Conservation (phyloP, 2,888 invertebrate genomes). For the Brachycybe producta region DNA sequence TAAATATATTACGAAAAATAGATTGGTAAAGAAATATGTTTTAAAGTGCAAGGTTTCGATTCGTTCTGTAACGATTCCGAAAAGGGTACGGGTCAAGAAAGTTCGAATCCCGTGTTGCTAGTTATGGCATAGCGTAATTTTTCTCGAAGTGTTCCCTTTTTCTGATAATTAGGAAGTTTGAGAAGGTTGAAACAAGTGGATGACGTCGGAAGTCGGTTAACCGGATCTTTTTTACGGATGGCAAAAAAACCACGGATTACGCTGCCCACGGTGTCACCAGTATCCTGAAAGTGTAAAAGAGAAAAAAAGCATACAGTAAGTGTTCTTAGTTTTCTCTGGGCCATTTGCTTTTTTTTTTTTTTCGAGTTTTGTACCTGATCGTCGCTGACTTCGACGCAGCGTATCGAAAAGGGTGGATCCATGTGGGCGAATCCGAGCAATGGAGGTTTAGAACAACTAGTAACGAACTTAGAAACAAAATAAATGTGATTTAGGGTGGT, state of each 20-base stretch:
- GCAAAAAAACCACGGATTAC: conserved; percentile 97
- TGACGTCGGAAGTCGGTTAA: conserved; percentile 91
- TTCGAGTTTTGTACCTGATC: conserved; percentile 43
- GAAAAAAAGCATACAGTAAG: conserved; percentile 42
- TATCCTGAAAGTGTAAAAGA: conserved; percentile 35
- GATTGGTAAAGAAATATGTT: too few relatives aligned
- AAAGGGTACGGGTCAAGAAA: too few relatives aligned
- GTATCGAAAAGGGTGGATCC: conserved; percentile 94
- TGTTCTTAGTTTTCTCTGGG: conserved; percentile 66
- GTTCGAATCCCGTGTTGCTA: conserved; percentile 96
- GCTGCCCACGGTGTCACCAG: conserved; percentile 48
- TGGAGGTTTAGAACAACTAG: conserved; percentile 94
- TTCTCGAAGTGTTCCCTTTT: conserved; percentile 83
- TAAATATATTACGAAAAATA: too few relatives aligned
- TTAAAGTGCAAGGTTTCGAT: too few relatives aligned
- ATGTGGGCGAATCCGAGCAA: conserved; percentile 88
- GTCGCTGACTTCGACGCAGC: conserved; percentile 98
- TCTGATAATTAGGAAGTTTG: conserved; percentile 96
- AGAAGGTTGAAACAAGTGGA: conserved; percentile 98
- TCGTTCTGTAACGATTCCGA: too few relatives aligned
- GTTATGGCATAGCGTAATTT: conserved; percentile 94
- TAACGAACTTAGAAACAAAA: conserved; percentile 64
- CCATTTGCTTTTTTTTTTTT: neutral
- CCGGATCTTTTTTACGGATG: conserved; percentile 83
- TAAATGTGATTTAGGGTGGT: too few relatives aligned